phyloP scores from a whole-genome alignment of 1,140 invertebrate species.

The Pseudachorutes palmiensis region DNA sequence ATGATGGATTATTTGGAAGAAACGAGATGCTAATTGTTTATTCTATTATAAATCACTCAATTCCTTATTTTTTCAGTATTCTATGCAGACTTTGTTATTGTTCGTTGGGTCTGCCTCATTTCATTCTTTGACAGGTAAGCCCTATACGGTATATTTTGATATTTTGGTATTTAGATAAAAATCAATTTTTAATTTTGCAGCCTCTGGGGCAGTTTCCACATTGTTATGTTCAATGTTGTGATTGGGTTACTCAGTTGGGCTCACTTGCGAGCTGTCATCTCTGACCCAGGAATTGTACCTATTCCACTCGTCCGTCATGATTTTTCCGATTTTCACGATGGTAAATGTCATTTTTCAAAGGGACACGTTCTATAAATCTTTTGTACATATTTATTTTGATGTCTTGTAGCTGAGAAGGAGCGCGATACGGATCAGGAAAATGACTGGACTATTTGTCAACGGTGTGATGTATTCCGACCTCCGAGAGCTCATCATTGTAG shows the following conservation, averaged over 20 bases:
- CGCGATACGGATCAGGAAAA: conserved; percentile 43
- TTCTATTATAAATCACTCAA: not conserved
- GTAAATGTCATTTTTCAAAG: conserved; percentile 10
- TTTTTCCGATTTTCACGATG: conserved; percentile 69
- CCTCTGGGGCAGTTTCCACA: conserved; percentile 76
- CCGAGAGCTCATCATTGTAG: conserved; percentile 80
- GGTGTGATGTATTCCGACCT: conserved; percentile 76
- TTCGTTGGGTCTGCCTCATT: conserved; percentile 74
- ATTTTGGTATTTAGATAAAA: too few species aligned
- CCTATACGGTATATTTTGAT: not conserved
- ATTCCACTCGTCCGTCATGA: conserved; percentile 69
- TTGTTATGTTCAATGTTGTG: conserved; percentile 69
- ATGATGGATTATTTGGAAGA: too few species aligned
- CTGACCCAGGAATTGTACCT: conserved; percentile 80
- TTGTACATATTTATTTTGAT: not conserved
- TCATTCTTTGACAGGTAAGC: conserved; percentile 36
- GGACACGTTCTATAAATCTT: conserved; percentile 3
- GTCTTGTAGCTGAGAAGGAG: conserved; percentile 16
- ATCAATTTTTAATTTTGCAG: conserved; percentile 50
- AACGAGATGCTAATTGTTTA: too few species aligned
- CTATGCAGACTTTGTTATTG: conserved; percentile 85
- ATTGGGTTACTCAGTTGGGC: conserved; percentile 42
- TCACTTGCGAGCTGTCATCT: conserved; percentile 66
- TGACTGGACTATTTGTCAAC: conserved; percentile 77
- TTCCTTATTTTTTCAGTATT: conserved; percentile 50